Conservation (phyloP, 2,113 vertebrate species). For the Rynchops niger region DNA sequence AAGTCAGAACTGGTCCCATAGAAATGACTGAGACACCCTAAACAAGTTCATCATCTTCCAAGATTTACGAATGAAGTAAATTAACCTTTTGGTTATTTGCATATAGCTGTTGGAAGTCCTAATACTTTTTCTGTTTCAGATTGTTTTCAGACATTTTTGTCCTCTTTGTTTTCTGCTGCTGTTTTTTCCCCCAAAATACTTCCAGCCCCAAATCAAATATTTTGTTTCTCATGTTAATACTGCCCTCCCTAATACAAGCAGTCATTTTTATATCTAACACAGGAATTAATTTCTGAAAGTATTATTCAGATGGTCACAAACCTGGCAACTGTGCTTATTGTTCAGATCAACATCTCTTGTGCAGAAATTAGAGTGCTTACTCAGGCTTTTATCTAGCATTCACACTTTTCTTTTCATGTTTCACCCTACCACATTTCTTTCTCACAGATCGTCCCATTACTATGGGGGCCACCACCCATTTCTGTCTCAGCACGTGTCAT, state of each 20-base stretch:
- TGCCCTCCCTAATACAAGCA: neutral
- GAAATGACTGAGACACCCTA: neutral
- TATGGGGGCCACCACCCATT: neutral
- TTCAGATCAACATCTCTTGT: slow-evolving; percentile 34
- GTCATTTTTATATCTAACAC: slow-evolving; percentile 30
- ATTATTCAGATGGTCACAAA: slow-evolving; percentile 53
- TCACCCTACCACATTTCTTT: neutral
- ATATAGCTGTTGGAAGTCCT: neutral
- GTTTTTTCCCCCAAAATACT: neutral
- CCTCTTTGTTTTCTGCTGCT: neutral
- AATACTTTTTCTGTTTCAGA: neutral
- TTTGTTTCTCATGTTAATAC: slow-evolving; percentile 46
- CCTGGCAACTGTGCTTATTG: neutral
- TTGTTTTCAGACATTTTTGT: neutral
- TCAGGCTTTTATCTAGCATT: neutral
- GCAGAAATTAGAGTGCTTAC: neutral
- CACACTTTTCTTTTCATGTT: neutral
- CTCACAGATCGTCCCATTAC: neutral
- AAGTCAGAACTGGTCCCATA: neutral
- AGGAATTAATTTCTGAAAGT: slow-evolving; percentile 56
- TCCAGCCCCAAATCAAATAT: slow-evolving; percentile 22
- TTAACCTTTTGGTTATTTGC: neutral
- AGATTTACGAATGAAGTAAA: neutral
- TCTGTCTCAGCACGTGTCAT: neutral
- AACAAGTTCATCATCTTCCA: neutral